These are phyloP conservation scores for Cottus gobio DNA, from an alignment of 2,113 vertebrate genomes.

Conservation along the genomic window DNA sequence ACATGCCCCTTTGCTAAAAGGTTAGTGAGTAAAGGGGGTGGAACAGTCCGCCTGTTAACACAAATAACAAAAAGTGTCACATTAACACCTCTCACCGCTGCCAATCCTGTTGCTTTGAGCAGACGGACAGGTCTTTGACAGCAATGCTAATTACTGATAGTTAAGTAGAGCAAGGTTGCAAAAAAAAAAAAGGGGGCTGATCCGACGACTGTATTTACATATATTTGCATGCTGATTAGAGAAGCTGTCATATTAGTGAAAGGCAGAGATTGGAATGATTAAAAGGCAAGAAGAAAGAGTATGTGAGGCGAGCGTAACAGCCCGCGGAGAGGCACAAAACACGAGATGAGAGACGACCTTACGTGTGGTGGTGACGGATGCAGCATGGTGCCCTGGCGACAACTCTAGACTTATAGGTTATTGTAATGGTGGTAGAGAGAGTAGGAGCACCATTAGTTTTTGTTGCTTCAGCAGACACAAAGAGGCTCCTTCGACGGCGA, in stretches of 20 bases:
- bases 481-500: slow-evolving; percentile 36
- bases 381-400: slow-evolving; percentile 35
- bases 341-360: slow-evolving; percentile 1
- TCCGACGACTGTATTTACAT: slow-evolving; percentile 75
- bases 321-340: neutral
- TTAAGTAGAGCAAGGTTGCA: slow-evolving; percentile 72
- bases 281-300: slow-evolving; percentile 32
- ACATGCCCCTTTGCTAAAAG: slow-evolving; percentile 47
- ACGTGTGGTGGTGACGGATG: neutral
- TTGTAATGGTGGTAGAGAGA: slow-evolving; percentile 36
- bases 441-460: slow-evolving; percentile 40
- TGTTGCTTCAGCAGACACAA: slow-evolving; percentile 64
- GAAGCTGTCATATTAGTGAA: slow-evolving; percentile 64
- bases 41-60: slow-evolving; percentile 40
- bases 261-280: slow-evolving; percentile 55
- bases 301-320: neutral
- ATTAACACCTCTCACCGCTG: slow-evolving; percentile 57
- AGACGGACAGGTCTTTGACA: slow-evolving; percentile 63
- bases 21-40: slow-evolving; percentile 29
- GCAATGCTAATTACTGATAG: slow-evolving; percentile 67
- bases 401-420: slow-evolving; percentile 24
- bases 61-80: slow-evolving; percentile 39
- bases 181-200: slow-evolving; percentile 59
- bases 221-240: slow-evolving; percentile 79
- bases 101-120: slow-evolving; percentile 43